phyloP scores from a whole-genome alignment of 2,888 invertebrate species.

The Chromoteleia sp. region DNA sequence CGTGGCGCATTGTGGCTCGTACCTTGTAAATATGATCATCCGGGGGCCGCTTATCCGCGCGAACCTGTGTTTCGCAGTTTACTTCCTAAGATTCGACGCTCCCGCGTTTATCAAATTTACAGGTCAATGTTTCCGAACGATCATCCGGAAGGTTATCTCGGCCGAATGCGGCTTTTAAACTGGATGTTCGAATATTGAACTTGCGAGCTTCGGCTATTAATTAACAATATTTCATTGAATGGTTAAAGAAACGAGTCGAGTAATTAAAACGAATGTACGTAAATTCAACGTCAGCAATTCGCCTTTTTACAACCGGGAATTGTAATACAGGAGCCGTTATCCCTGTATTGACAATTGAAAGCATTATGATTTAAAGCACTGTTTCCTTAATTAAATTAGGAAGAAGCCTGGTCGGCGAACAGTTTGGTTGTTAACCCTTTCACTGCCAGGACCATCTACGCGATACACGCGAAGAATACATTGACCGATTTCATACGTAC shows the following conservation, averaged over 20 bases:
- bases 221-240: conserved; percentile 21
- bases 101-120: conserved; percentile 60
- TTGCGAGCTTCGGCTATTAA: conserved; percentile 13
- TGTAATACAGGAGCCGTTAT: no score
- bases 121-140: conserved; percentile 47
- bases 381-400: no score
- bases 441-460: no score
- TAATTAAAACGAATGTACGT: conserved; percentile 21
- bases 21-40: conserved; percentile 27
- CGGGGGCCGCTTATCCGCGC: conserved; percentile 11
- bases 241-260: neutral
- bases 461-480: no score
- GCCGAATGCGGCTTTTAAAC: conserved; percentile 32
- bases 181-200: conserved; percentile 5
- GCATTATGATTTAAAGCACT: no score
- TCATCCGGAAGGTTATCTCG: conserved; percentile 42
- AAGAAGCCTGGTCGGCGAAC: no score
- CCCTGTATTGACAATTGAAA: no score
- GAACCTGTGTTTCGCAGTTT: conserved; percentile 42
- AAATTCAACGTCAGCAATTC: no score
- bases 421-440: no score
- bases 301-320: no score
- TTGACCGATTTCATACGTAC: no score
- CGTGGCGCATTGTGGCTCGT: conserved; percentile 6
- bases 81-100: conserved; percentile 55